phyloP scores from a whole-genome alignment of 2,797 vertebrate species.

The Remorina albescens region DNA sequence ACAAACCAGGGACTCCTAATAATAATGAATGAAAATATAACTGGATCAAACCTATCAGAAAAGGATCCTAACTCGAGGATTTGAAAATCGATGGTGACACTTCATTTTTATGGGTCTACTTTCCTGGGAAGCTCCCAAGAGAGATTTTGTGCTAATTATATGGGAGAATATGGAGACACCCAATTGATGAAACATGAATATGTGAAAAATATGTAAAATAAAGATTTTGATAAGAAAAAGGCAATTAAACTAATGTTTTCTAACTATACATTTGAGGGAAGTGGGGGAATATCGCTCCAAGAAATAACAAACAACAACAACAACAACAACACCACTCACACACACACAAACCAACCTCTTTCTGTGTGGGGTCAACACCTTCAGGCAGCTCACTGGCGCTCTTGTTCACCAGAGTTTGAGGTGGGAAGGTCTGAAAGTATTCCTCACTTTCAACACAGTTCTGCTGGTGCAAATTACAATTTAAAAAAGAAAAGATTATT shows the following conservation, averaged over 20 bases:
- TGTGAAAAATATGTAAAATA: neutral
- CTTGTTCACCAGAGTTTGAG: constrained; percentile 83
- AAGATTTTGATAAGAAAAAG: too few species aligned
- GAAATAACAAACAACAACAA: too few species aligned
- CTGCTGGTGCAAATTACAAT: constrained; percentile 71
- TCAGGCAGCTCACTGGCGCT: constrained; percentile 83
- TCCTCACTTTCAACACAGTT: constrained; percentile 44
- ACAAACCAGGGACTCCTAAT: neutral
- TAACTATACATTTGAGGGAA: too few species aligned
- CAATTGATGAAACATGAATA: neutral
- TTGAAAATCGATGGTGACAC: neutral
- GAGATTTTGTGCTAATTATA: neutral
- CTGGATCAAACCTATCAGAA: neutral
- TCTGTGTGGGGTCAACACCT: constrained; percentile 85
- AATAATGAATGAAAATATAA: neutral
- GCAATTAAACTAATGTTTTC: too few species aligned
- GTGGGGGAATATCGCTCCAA: too few species aligned
- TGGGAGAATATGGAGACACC: neutral
- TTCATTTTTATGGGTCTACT: neutral
- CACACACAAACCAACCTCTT: constrained; percentile 83
- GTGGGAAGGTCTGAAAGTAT: constrained; percentile 73
- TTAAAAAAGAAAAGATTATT: neutral
- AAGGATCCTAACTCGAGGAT: neutral
- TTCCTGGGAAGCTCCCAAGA: neutral
- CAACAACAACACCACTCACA: too few species aligned